A percentile compares a stretch with the other conserved stretches of the same genome.
Conservation (phyloP, 2,888 invertebrate genomes). For the Leucania comma region DNA sequence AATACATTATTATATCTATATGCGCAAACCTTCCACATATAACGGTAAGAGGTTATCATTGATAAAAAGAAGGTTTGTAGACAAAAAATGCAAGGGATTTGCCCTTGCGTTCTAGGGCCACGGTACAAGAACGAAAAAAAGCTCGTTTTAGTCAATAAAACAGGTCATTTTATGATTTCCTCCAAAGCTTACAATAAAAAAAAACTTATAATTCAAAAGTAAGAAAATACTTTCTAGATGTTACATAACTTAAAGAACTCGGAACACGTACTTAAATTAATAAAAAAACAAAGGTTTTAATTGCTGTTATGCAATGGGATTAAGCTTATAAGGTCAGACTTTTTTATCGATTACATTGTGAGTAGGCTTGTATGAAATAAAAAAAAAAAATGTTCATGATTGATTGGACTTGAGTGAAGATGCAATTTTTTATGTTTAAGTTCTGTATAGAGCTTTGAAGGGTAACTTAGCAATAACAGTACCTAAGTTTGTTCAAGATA, state of each 20-base stretch:
- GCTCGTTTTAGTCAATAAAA: no score
- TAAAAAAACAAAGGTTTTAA: constrained; percentile 63
- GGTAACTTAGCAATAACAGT: constrained; percentile 22
- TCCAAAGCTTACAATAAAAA: no score
- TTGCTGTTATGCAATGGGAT: constrained; percentile 69
- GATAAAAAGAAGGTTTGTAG: no score
- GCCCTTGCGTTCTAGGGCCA: no score
- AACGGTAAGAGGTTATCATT: no score
- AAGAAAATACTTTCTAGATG: not conserved
- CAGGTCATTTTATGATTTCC: no score
- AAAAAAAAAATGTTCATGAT: constrained; percentile 67
- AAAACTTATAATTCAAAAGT: not conserved
- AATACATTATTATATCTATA: no score
- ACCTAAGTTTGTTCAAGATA: not conserved
- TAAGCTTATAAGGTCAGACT: constrained; percentile 73
- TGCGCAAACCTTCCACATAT: no score
- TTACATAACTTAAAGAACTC: constrained; percentile 13
- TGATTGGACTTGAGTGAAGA: constrained; percentile 61
- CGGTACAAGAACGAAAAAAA: no score
- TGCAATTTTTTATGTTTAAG: constrained; percentile 40
- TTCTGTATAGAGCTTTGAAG: constrained; percentile 41
- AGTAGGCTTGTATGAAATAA: constrained; percentile 36
- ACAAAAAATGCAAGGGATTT: no score
- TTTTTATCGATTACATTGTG: constrained; percentile 66
- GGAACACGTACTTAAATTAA: constrained; percentile 43